phyloP scores from a whole-genome alignment of 2,888 invertebrate species.

The Heliconius charithonia region DNA sequence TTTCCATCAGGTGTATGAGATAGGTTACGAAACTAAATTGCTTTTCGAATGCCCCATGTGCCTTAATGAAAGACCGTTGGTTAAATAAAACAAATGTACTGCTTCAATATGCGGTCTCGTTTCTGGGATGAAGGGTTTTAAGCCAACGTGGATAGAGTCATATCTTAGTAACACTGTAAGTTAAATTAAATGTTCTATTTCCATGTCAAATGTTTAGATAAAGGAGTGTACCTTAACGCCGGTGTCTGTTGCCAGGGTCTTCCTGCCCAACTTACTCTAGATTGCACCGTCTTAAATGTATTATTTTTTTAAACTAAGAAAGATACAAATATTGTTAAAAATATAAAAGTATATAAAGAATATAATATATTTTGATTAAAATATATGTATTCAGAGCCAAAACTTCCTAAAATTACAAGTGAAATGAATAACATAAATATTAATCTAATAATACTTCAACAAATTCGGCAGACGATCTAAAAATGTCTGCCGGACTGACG shows the following conservation, averaged over 20 bases:
- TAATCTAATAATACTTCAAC: constrained; percentile 43
- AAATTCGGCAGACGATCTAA: constrained; percentile 46
- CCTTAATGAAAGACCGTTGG: constrained; percentile 54
- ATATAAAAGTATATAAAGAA: no score
- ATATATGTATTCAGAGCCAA: neutral
- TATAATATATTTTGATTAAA: neutral
- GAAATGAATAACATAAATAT: constrained; percentile 36
- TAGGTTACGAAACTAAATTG: constrained; percentile 64
- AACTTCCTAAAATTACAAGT: constrained; percentile 11
- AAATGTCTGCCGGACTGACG: constrained; percentile 47
- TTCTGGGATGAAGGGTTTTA: constrained; percentile 13
- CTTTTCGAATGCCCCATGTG: constrained; percentile 58
- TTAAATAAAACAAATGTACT: constrained; percentile 46
- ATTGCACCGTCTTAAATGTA: neutral
- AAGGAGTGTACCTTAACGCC: no score
- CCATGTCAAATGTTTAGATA: neutral
- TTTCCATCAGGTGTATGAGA: constrained; percentile 46
- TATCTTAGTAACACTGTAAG: neutral
- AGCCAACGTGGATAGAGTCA: neutral
- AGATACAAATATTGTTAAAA: neutral
- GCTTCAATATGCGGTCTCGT: constrained; percentile 39
- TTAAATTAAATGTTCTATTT: neutral
- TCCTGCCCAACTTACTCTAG: no score
- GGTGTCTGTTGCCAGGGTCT: no score
- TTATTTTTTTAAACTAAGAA: neutral